phyloP scores from a whole-genome alignment of 2,113 vertebrate species.

The Corapipo altera region DNA sequence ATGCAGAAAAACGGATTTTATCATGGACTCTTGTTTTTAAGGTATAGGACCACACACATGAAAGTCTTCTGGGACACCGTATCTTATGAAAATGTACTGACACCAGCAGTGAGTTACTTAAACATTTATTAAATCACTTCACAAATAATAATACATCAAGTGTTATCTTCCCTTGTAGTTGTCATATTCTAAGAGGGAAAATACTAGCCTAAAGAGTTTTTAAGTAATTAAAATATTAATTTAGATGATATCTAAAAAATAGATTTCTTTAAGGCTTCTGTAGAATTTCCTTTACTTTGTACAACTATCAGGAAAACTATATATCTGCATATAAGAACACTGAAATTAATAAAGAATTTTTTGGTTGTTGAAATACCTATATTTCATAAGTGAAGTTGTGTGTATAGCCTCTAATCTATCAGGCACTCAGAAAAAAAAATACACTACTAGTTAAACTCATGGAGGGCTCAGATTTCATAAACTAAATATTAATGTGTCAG shows the following conservation, averaged over 20 bases:
- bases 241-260: slow-evolving; percentile 29
- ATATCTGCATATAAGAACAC: background rate
- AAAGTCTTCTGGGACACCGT: background rate
- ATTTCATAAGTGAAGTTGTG: background rate
- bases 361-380: background rate
- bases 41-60: background rate
- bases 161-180: slow-evolving; percentile 48
- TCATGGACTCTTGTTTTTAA: background rate
- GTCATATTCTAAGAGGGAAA: slow-evolving; percentile 44
- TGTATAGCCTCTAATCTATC: background rate
- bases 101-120: slow-evolving; percentile 58
- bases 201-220: slow-evolving; percentile 23
- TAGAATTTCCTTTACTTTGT: background rate
- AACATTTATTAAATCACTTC: slow-evolving; percentile 73
- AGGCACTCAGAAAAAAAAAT: background rate
- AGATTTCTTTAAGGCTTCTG: slow-evolving; percentile 1
- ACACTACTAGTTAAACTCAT: background rate
- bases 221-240: slow-evolving; percentile 18
- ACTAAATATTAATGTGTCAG: background rate
- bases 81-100: slow-evolving; percentile 31
- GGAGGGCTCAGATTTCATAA: background rate
- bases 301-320: background rate
- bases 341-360: background rate
- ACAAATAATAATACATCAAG: slow-evolving; percentile 68
- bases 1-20: background rate